Percentiles rank a stretch among this genome's conserved stretches.
These are phyloP conservation scores for Nomada hirtipes DNA, from an alignment of 2,888 invertebrate genomes.

Conservation along the genomic window DNA sequence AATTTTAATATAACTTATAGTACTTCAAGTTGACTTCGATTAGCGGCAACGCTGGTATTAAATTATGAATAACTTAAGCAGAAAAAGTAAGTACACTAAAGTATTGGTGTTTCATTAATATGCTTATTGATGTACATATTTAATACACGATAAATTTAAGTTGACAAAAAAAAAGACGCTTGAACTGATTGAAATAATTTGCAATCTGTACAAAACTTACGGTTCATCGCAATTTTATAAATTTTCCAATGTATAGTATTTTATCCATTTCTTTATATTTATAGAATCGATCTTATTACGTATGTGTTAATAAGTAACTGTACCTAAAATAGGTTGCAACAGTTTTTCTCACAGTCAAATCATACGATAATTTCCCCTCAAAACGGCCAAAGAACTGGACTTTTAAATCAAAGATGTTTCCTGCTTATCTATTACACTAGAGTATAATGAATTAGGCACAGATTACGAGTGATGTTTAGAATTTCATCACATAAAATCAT, in stretches of 20 bases:
- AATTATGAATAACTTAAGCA: not conserved
- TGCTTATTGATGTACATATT: not conserved
- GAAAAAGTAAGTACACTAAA: not conserved
- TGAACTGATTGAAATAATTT: not conserved
- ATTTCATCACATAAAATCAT: constrained; percentile 93
- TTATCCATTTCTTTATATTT: not conserved
- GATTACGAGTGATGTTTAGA: constrained; percentile 21
- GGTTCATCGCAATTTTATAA: not conserved
- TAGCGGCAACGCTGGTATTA: not conserved
- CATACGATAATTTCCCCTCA: not conserved
- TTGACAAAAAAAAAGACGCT: not conserved
- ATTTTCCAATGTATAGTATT: not conserved
- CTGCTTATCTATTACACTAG: constrained; percentile 22
- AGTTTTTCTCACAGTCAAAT: not conserved
- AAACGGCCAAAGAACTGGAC: constrained; percentile 1
- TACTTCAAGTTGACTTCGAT: not conserved
- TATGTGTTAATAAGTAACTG: not conserved
- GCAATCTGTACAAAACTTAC: not conserved
- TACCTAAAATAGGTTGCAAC: constrained; percentile 5
- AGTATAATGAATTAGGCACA: constrained; percentile 41
- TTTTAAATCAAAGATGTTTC: constrained; percentile 9
- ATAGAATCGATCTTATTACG: too few relatives aligned
- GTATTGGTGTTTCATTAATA: not conserved
- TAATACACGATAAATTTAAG: constrained; percentile 1
- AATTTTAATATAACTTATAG: constrained; percentile 20